These are phyloP conservation scores for Bellardia pandia DNA, from an alignment of 2,888 invertebrate genomes.

Conservation along the genomic window DNA sequence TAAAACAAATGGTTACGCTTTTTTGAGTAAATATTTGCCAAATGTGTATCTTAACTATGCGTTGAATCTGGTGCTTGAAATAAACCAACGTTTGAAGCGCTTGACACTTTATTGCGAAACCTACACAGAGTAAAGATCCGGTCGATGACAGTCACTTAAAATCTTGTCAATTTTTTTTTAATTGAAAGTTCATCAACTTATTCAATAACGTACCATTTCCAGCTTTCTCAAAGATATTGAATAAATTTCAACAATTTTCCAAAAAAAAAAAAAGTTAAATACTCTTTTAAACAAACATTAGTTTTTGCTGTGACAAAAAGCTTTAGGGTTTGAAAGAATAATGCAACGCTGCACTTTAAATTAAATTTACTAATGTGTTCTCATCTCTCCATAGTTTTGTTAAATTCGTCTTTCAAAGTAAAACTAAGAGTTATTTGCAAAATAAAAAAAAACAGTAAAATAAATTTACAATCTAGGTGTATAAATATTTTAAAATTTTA, in stretches of 20 bases:
- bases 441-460: conserved; percentile 12
- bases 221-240: neutral
- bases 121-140: too few species aligned
- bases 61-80: too few species aligned
- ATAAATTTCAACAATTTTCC: neutral
- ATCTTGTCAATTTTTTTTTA: too few species aligned
- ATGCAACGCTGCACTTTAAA: neutral
- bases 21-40: too few species aligned
- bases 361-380: neutral
- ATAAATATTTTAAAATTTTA: neutral
- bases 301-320: neutral
- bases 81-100: too few species aligned
- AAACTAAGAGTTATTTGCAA: neutral
- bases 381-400: neutral
- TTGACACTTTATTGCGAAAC: too few species aligned
- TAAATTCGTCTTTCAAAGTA: neutral
- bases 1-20: too few species aligned
- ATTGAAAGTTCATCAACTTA: too few species aligned
- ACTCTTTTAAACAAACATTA: neutral
- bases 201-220: too few species aligned
- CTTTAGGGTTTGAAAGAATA: neutral
- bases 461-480: conserved; percentile 10
- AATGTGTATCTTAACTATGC: too few species aligned
- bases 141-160: too few species aligned
- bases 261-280: neutral